These are phyloP conservation scores for Ceramica pisi DNA, from an alignment of 2,888 invertebrate species.

Conservation along the genomic window DNA sequence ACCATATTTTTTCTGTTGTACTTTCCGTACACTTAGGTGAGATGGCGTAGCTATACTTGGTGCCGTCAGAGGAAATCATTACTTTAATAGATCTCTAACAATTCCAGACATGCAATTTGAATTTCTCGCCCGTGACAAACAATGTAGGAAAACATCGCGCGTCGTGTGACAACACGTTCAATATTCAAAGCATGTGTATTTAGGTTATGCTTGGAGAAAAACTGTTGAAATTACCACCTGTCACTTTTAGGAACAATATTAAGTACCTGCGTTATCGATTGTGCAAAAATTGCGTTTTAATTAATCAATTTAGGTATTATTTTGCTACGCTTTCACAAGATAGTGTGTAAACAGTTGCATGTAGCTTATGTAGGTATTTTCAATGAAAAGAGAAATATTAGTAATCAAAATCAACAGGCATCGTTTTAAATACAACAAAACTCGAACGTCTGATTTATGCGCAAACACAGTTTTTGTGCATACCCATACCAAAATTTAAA, in stretches of 20 bases:
- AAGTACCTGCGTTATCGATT: slow-evolving; percentile 5
- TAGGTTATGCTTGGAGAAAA: neutral
- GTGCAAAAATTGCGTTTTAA: neutral
- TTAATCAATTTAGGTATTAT: no score
- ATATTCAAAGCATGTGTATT: slow-evolving; percentile 21
- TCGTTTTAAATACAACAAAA: neutral
- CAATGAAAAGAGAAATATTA: neutral
- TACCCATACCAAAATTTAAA: neutral
- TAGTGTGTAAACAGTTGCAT: no score
- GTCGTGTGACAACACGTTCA: slow-evolving; percentile 27
- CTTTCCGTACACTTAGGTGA: neutral
- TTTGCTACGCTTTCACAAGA: neutral
- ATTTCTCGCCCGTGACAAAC: slow-evolving; percentile 31
- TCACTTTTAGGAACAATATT: neutral
- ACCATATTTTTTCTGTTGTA: neutral
- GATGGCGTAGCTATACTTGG: neutral
- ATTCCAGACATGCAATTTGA: slow-evolving; percentile 32
- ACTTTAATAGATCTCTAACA: slow-evolving; percentile 27
- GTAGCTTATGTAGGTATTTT: neutral
- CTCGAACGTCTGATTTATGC: neutral
- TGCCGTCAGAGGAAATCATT: slow-evolving; percentile 21
- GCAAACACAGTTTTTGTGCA: neutral
- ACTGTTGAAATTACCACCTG: slow-evolving; percentile 13
- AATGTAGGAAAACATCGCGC: slow-evolving; percentile 25
- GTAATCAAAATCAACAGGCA: neutral